Percentiles rank a stretch among this genome's conserved stretches.
These are phyloP conservation scores for Pocota personata DNA, from an alignment of 2,888 invertebrate genomes.

Conservation along the genomic window DNA sequence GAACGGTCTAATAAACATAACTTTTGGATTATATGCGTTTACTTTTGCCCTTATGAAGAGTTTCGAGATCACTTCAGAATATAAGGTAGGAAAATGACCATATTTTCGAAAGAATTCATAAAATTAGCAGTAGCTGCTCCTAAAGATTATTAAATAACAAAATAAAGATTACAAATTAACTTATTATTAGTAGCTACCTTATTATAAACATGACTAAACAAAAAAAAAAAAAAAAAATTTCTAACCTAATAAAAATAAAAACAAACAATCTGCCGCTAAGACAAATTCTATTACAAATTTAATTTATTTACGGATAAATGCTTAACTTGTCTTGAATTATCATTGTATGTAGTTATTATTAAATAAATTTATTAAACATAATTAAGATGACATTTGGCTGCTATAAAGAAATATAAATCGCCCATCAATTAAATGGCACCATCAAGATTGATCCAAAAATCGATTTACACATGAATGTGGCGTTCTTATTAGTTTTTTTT, in stretches of 20 bases:
- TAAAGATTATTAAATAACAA: too few relatives aligned
- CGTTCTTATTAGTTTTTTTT: background rate
- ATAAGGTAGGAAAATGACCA: too few relatives aligned
- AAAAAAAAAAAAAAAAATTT: background rate
- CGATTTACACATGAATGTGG: background rate
- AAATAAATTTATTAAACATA: background rate
- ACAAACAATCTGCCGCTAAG: slow-evolving; percentile 8
- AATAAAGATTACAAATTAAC: too few relatives aligned
- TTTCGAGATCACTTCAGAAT: too few relatives aligned
- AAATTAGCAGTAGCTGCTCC: too few relatives aligned
- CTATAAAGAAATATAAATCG: background rate
- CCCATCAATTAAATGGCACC: background rate
- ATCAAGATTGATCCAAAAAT: background rate
- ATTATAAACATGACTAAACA: background rate
- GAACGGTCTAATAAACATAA: too few relatives aligned
- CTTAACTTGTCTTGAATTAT: background rate
- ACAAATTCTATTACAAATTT: slow-evolving; percentile 55
- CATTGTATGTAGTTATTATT: background rate
- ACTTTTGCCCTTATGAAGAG: too few relatives aligned
- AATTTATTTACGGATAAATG: slow-evolving; percentile 28
- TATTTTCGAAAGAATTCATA: too few relatives aligned
- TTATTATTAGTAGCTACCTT: too few relatives aligned
- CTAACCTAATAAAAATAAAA: slow-evolving; percentile 6
- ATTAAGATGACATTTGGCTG: background rate
- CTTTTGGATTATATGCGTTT: too few relatives aligned